Evolutionary conservation across 2,113 vertebrate species (phyloP).

Genomic region (Cinclus mexicanus): DNA sequence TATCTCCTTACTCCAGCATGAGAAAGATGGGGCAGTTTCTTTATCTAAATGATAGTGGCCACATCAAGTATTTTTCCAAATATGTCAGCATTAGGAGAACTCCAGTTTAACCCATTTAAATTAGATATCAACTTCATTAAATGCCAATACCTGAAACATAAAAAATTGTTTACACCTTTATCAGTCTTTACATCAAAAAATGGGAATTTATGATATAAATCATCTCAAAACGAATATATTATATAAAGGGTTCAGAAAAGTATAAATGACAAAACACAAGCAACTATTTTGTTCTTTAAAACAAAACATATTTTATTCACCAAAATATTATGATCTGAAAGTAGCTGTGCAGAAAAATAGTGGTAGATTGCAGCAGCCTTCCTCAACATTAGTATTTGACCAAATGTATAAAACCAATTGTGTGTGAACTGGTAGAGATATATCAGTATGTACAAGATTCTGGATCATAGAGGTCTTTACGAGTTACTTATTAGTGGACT

Average conservation of each 20-base stretch:
- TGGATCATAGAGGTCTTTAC: neutral
- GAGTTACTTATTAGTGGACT: neutral
- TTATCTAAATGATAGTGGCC: neutral
- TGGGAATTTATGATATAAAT: neutral
- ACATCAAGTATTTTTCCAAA: neutral
- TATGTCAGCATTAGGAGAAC: neutral
- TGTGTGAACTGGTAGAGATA: neutral
- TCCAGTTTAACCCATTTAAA: neutral
- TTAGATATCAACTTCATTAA: neutral
- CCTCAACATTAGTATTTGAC: neutral
- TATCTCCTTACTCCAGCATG: neutral
- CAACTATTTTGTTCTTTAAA: neutral
- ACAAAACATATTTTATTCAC: neutral
- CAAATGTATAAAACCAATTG: neutral
- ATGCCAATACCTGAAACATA: neutral
- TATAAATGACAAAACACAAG: neutral
- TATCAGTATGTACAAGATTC: rapidly evolving
- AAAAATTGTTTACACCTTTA: neutral
- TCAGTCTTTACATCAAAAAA: neutral
- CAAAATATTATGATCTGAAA: neutral
- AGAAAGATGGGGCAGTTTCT: neutral
- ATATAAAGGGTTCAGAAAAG: neutral
- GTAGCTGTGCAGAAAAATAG: neutral
- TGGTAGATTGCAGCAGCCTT: neutral
- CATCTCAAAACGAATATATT: neutral